These are phyloP conservation scores for Tetrao urogallus DNA, from an alignment of 2,113 vertebrate species.

Conservation along the genomic window DNA sequence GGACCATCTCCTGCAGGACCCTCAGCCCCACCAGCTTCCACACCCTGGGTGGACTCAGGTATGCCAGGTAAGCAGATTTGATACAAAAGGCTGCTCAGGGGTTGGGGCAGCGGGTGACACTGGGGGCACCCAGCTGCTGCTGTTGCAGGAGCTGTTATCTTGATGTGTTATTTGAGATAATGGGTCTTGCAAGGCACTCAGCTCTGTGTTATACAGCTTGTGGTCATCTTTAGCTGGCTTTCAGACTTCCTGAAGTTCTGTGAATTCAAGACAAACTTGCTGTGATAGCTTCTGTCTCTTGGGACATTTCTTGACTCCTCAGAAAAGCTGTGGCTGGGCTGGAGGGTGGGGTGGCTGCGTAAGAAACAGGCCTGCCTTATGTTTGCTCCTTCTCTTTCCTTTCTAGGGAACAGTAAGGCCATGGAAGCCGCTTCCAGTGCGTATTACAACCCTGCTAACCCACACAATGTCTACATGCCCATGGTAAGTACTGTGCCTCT, in stretches of 20 bases:
- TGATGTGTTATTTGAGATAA: not conserved
- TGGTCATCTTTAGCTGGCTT: not conserved
- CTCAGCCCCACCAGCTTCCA: conserved; percentile 37
- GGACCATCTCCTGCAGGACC: conserved; percentile 70
- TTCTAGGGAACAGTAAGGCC: conserved; percentile 82
- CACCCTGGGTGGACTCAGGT: not conserved
- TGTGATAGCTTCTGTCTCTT: not conserved
- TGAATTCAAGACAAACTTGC: not conserved
- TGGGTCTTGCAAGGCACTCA: not conserved
- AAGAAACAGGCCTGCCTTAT: not conserved
- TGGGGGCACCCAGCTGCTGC: not conserved
- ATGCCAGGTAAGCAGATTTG: conserved; percentile 66
- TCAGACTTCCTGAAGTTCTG: not conserved
- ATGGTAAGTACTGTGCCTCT: conserved; percentile 75
- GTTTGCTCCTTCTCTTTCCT: not conserved
- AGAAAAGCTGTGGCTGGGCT: not conserved
- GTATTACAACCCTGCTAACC: conserved; percentile 90
- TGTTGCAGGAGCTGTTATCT: not conserved
- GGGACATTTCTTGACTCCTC: not conserved
- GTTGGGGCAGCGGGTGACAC: accelerated
- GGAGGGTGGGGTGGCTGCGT: not conserved
- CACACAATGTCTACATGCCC: conserved; percentile 93
- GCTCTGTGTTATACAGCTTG: not conserved
- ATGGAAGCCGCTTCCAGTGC: conserved; percentile 87
- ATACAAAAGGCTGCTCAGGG: not conserved